Conservation (phyloP, 2,113 vertebrate species). For the Dipodomys stephensi region DNA sequence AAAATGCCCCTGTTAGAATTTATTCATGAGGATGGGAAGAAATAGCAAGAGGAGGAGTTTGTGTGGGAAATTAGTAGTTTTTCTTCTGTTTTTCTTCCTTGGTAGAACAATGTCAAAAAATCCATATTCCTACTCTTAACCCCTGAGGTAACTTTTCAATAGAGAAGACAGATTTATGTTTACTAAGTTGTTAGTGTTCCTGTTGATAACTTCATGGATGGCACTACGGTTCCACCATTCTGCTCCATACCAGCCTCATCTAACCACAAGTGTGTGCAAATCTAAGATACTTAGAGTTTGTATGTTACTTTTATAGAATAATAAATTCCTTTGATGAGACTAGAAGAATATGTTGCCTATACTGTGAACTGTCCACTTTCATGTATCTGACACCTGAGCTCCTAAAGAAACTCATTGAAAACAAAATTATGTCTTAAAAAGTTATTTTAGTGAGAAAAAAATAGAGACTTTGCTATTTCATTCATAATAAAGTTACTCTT, state of each 20-base stretch:
- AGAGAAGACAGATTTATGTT: background rate
- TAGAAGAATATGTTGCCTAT: background rate
- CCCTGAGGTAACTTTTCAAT: background rate
- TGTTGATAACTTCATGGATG: background rate
- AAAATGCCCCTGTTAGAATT: background rate
- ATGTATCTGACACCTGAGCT: background rate
- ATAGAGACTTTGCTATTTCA: background rate
- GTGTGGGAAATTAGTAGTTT: background rate
- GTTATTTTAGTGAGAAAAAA: too few relatives aligned
- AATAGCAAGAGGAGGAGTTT: background rate
- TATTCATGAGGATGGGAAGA: background rate
- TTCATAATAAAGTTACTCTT: slow-evolving; percentile 14
- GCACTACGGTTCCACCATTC: too few relatives aligned
- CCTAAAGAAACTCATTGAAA: background rate
- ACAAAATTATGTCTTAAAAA: background rate
- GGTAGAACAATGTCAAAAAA: background rate
- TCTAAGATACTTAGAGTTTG: background rate
- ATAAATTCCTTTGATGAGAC: too few relatives aligned
- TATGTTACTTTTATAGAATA: too few relatives aligned
- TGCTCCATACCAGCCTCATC: background rate
- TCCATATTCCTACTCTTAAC: background rate
- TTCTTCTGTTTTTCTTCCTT: slow-evolving; percentile 49
- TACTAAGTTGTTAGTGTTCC: background rate
- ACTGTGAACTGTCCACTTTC: background rate
- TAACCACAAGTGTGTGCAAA: background rate